A percentile compares a stretch with the other conserved stretches of the same genome.
Evolutionary conservation across 2,113 vertebrate species (phyloP).

Genomic region (Hydropotes inermis): DNA sequence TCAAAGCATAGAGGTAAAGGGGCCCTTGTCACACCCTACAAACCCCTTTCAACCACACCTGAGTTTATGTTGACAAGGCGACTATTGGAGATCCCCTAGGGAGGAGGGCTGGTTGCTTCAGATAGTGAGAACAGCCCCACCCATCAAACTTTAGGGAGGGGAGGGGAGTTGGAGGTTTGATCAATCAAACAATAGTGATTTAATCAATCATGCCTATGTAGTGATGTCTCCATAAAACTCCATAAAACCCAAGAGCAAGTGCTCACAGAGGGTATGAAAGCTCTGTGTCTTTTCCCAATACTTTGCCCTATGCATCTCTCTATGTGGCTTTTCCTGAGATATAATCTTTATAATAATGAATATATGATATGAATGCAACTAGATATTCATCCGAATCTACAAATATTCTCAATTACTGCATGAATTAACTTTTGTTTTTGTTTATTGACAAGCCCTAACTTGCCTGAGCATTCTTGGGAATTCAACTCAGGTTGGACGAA

Average conservation of each 20-base stretch:
- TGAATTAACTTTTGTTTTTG: not conserved
- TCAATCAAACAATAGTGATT: not conserved
- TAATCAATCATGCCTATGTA: not conserved
- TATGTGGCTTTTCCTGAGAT: not conserved
- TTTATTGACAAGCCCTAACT: not conserved
- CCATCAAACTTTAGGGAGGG: not conserved
- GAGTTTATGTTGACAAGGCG: not conserved
- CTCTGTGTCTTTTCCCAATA: not conserved
- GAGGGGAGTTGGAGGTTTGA: not conserved
- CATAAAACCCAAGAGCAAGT: not conserved
- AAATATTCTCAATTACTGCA: not conserved
- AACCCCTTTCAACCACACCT: not conserved
- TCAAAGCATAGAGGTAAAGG: not conserved
- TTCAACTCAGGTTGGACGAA: not conserved
- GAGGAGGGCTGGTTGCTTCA: not conserved
- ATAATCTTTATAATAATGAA: not conserved
- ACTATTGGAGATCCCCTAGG: not conserved
- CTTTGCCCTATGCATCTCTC: not conserved
- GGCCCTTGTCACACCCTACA: not conserved
- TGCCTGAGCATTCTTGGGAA: not conserved
- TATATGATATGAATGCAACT: not conserved
- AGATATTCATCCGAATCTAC: not conserved
- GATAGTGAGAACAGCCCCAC: not conserved
- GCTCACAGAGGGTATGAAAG: not conserved
- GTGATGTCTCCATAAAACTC: not conserved